Evolutionary conservation across 2,113 vertebrate species (phyloP), one percentile per base, ranked within the genome.

Genomic region (Sorex fumeus): DNA sequence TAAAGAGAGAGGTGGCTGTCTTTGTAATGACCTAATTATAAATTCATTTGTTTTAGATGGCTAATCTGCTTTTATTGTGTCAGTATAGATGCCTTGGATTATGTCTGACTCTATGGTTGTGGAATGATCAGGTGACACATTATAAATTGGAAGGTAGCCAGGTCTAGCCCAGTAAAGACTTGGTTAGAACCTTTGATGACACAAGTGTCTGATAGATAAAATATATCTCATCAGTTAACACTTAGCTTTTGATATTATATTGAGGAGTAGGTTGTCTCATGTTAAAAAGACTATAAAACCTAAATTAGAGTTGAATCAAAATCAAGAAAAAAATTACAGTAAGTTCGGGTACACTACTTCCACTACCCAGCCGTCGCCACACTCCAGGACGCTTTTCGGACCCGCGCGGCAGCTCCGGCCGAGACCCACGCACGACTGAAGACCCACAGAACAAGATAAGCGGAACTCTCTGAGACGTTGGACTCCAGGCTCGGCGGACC

Each of bases 31-130:
- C 94, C 90, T 97, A 97, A 97, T 97, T 96, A 53, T 76, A 97
- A 97, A 97, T 96, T 90, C 94, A 97, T 98, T 97, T 97, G 91
- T 96, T 97, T 96, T 84, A 95, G 75, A 91, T 95, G 80, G 76
- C 83, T 90, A 95, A 85, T 95, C 93, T 97, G 78, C 45, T 96
- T 97, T 96, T 96, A 95, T 94, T 96, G 81, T 94, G 93, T 97
- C 96, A 93, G 25, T 90, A 83, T 79, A 96, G 96, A 84, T 88
- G 95, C 82, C 83, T 94, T 88, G 87, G 84, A 71, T 95, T 93
- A 95, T 92, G 87, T 83, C 34, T 67, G 74, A 83, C 80, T 62
- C 62, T 34, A 12, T 85, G 93, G 62, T 93, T 95, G 69, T 75
- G 76, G 69, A 94, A 50, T 74, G 66, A 89, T 95, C 94, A 95